Conservation (phyloP, 2,113 vertebrate species). For the Larimichthys crocea region DNA sequence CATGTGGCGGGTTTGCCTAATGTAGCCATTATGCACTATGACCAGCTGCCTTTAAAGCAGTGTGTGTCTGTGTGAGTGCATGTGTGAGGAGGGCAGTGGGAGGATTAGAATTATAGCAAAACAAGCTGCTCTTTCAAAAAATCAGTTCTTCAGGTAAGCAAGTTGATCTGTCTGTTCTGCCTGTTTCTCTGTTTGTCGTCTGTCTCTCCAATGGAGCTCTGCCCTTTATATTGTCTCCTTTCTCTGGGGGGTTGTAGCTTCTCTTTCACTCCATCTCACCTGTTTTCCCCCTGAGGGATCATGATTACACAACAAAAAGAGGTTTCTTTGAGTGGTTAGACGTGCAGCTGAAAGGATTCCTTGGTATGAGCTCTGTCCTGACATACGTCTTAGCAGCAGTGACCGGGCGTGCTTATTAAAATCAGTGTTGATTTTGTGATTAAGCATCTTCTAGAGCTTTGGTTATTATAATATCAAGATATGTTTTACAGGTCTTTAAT, state of each 20-base stretch:
- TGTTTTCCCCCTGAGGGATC: background rate
- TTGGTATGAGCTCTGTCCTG: too few species aligned
- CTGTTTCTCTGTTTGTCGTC: background rate
- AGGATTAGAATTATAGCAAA: background rate
- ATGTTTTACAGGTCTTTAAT: background rate
- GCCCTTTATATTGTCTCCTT: background rate
- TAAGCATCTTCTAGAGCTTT: too few species aligned
- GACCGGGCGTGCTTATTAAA: too few species aligned
- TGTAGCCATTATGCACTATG: conserved; percentile 20
- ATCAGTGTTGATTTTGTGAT: too few species aligned
- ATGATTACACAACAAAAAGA: background rate
- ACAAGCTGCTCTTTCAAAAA: background rate
- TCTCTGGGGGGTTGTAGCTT: background rate
- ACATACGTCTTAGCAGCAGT: too few species aligned
- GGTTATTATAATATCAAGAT: too few species aligned
- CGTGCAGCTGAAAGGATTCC: too few species aligned
- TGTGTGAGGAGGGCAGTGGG: background rate
- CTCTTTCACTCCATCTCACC: background rate
- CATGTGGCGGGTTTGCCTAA: background rate
- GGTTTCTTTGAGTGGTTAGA: too few species aligned
- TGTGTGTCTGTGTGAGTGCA: background rate
- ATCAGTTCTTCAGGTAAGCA: background rate
- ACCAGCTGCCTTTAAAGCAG: conserved; percentile 15
- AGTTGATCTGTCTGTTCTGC: too few species aligned
- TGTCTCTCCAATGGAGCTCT: background rate